Evolutionary conservation across 35 echinoderm and acorn worm species (phyloP).

Genomic region (Diadema setosum): DNA sequence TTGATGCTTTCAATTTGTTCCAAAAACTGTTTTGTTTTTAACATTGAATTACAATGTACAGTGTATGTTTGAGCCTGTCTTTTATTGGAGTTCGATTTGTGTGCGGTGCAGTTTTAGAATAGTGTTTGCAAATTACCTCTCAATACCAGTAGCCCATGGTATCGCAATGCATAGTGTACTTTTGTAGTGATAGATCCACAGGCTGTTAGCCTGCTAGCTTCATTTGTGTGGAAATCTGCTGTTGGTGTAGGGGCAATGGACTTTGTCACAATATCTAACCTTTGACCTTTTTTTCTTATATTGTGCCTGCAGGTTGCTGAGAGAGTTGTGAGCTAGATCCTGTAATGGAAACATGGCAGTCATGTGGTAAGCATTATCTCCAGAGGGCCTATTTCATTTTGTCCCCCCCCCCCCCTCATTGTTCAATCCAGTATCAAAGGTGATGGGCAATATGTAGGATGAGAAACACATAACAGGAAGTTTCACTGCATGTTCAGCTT

Average conservation of each 20-base stretch:
- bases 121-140: too few relatives aligned
- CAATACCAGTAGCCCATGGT: too few relatives aligned
- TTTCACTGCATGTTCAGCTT: background rate
- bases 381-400: background rate
- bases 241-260: too few relatives aligned
- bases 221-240: too few relatives aligned
- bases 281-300: background rate
- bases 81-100: too few relatives aligned
- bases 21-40: too few relatives aligned
- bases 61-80: too few relatives aligned
- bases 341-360: conserved; percentile 12
- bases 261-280: too few relatives aligned
- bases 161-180: background rate
- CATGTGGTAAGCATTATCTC: background rate
- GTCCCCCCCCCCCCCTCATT: background rate
- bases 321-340: background rate
- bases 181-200: background rate
- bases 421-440: background rate
- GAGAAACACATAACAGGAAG: background rate
- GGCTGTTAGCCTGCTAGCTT: background rate
- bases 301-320: background rate
- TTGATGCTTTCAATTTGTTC: too few relatives aligned
- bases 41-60: too few relatives aligned
- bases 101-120: too few relatives aligned
- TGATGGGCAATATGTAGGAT: background rate